phyloP scores from a whole-genome alignment of 2,888 invertebrate species.

The Chymomyza procnemis region DNA sequence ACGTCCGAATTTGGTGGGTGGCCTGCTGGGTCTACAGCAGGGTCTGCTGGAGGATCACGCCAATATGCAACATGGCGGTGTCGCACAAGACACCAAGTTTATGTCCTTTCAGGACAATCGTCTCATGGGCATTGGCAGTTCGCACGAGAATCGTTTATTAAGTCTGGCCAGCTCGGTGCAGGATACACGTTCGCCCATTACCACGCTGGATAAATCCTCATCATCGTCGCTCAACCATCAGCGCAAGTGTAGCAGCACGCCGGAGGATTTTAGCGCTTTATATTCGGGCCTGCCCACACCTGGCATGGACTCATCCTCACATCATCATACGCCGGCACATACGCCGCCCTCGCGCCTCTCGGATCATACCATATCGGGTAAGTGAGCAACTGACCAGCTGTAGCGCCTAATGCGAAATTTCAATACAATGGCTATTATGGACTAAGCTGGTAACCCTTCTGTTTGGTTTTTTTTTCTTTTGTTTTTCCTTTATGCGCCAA shows the following conservation, averaged over 20 bases:
- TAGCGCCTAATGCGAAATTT: not conserved
- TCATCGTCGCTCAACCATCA: constrained; percentile 75
- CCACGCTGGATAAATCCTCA: constrained; percentile 80
- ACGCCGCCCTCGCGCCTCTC: constrained; percentile 83
- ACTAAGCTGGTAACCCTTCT: constrained; percentile 33
- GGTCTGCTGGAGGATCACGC: constrained; percentile 88
- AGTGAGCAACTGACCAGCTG: constrained; percentile 45
- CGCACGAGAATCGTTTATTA: constrained; percentile 78
- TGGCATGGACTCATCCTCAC: constrained; percentile 80
- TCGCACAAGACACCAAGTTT: constrained; percentile 78
- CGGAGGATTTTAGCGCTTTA: constrained; percentile 92
- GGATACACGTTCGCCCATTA: constrained; percentile 80
- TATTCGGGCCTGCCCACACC: constrained; percentile 83
- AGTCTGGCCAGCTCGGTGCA: constrained; percentile 79
- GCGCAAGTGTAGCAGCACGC: constrained; percentile 89
- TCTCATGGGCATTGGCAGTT: constrained; percentile 77
- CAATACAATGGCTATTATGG: constrained; percentile 20
- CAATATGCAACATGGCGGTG: constrained; percentile 78
- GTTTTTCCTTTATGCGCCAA: no score
- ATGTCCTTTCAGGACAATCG: constrained; percentile 80
- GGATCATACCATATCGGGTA: constrained; percentile 83
- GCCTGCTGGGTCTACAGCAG: constrained; percentile 87
- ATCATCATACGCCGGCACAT: constrained; percentile 84
- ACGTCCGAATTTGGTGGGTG: constrained; percentile 89
- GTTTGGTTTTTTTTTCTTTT: not conserved